Evolutionary conservation across 1,140 invertebrate species (phyloP).

Genomic region (Chelonus insularis): DNA sequence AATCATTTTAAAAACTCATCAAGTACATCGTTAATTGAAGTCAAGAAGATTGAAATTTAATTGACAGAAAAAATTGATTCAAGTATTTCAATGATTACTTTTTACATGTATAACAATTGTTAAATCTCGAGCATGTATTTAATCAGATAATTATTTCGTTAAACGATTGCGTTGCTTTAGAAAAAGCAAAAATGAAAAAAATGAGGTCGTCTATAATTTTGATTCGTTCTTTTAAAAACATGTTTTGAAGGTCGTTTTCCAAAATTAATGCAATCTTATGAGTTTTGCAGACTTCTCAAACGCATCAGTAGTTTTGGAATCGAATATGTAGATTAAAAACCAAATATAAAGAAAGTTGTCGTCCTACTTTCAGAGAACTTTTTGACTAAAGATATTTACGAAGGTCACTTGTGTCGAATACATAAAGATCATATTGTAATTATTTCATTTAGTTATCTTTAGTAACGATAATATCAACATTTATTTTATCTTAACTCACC

Average conservation of each 20-base stretch:
- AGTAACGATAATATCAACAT: not conserved
- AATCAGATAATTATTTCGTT: no score
- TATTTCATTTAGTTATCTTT: not conserved
- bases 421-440: no score
- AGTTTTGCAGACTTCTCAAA: not conserved
- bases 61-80: no score
- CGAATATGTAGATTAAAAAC: conserved; percentile 10
- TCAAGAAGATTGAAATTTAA: no score
- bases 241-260: no score
- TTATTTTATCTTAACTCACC: not conserved
- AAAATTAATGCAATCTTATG: no score
- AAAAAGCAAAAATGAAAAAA: not conserved
- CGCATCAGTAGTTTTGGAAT: no score
- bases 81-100: no score
- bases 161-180: no score
- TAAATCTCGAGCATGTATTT: no score
- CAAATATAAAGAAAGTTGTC: conserved; percentile 12
- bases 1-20: not conserved
- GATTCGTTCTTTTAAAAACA: not conserved
- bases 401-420: conserved; percentile 1
- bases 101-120: no score
- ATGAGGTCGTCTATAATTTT: not conserved
- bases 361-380: conserved; percentile 19
- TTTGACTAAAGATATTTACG: not conserved
- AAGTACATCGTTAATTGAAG: no score